Evolutionary conservation across 2,797 vertebrate species (phyloP).

Genomic region (Gastrophryne carolinensis): DNA sequence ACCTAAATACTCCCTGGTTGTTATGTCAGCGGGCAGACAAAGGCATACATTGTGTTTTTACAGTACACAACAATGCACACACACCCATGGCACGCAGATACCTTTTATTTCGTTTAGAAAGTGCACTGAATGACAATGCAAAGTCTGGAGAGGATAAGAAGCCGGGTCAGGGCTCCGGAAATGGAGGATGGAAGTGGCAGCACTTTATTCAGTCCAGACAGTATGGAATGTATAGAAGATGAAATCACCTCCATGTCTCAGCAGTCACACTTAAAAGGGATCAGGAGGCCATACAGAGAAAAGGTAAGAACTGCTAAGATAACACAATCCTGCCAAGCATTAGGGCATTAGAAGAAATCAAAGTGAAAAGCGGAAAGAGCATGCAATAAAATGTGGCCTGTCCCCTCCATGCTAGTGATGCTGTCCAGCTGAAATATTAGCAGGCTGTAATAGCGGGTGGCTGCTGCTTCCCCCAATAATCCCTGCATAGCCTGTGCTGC

Average conservation of each 20-base stretch:
- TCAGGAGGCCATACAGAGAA: constrained; percentile 2
- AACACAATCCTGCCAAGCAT: background rate
- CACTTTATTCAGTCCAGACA: background rate
- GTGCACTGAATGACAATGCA: background rate
- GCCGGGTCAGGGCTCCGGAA: background rate
- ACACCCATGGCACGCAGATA: background rate
- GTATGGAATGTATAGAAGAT: constrained; percentile 3
- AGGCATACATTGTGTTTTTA: background rate
- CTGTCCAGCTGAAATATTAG: background rate
- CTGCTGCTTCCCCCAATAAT: background rate
- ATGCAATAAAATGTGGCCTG: background rate
- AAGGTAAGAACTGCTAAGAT: constrained; percentile 5
- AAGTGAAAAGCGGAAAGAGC: background rate
- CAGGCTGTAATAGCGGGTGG: background rate
- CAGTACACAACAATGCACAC: background rate
- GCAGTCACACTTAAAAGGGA: constrained; percentile 11
- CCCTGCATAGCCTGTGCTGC: background rate
- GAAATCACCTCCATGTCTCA: constrained; percentile 5
- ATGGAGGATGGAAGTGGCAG: background rate
- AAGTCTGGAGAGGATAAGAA: background rate
- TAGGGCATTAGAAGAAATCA: constrained; percentile 2
- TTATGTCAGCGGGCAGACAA: background rate
- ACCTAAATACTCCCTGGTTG: background rate
- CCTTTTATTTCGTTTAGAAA: background rate
- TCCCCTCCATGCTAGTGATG: background rate